phyloP scores from a whole-genome alignment of 1,140 invertebrate genomes.

The Camponotus pennsylvanicus region DNA sequence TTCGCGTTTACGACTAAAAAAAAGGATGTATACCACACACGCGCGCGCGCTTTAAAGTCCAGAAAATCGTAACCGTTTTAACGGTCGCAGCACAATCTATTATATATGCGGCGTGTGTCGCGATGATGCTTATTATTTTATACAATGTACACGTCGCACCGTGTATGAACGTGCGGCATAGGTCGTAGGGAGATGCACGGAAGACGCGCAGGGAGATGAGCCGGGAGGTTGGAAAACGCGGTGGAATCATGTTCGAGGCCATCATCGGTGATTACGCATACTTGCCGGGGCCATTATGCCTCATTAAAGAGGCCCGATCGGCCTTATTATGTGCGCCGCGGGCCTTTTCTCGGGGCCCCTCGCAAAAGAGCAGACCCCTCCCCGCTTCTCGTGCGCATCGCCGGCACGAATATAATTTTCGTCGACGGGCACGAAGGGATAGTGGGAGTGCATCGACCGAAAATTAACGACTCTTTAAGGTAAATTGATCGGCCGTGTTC shows the following conservation, averaged over 20 bases:
- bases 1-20: conserved; percentile 33
- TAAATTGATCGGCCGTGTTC: conserved; percentile 84
- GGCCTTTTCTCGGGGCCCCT: conserved; percentile 52
- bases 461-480: conserved; percentile 83
- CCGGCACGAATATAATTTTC: conserved; percentile 80
- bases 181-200: not conserved
- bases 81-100: conserved; percentile 25
- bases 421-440: conserved; percentile 78
- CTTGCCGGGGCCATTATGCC: conserved; percentile 84
- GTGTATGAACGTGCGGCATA: not conserved
- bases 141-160: conserved; percentile 31
- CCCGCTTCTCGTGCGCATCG: conserved; percentile 32
- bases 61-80: conserved; percentile 8
- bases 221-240: conserved; percentile 63
- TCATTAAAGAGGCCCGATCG: conserved; percentile 84
- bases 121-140: conserved; percentile 43
- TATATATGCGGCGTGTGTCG: conserved; percentile 42
- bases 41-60: not conserved
- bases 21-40: not conserved
- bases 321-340: conserved; percentile 81
- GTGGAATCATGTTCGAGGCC: conserved; percentile 72
- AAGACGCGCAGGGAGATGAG: not conserved
- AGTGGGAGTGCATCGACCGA: conserved; percentile 74
- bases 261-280: conserved; percentile 83
- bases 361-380: conserved; percentile 17